Evolutionary conservation across 2,797 vertebrate genomes (phyloP).

Genomic region (Helostoma temminkii): DNA sequence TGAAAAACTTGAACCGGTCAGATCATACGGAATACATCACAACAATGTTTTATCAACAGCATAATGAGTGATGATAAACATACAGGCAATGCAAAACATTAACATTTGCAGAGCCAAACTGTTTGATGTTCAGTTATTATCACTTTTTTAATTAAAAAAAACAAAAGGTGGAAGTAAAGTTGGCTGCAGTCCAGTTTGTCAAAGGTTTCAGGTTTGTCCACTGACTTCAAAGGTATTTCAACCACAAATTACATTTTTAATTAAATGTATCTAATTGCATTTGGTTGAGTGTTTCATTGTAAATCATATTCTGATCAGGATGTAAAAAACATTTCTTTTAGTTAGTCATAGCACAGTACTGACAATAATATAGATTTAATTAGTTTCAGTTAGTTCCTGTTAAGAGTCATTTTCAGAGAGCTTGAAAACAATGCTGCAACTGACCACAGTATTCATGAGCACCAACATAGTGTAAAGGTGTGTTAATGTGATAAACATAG

Average conservation of each 20-base stretch:
- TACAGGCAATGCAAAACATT: neutral
- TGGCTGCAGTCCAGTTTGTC: conserved; percentile 10
- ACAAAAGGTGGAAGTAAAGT: conserved; percentile 15
- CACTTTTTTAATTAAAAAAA: neutral
- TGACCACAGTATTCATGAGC: neutral
- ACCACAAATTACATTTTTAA: conserved; percentile 6
- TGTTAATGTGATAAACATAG: neutral
- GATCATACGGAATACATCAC: neutral
- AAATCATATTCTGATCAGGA: too few species aligned
- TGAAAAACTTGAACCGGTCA: conserved; percentile 3
- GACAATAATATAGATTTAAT: neutral
- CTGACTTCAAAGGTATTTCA: neutral
- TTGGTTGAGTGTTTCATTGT: too few species aligned
- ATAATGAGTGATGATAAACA: neutral
- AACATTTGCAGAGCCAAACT: neutral
- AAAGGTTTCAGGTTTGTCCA: neutral
- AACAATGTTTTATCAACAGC: neutral
- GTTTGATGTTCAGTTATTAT: neutral
- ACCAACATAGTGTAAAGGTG: neutral
- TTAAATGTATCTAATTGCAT: conserved; percentile 1
- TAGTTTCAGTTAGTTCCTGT: neutral
- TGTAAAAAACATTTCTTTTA: neutral
- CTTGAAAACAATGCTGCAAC: neutral
- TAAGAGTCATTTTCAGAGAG: neutral
- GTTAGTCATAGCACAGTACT: too few species aligned